These are phyloP conservation scores for Listrodromus nycthemerus DNA, from an alignment of 2,888 invertebrate genomes.

Conservation along the genomic window DNA sequence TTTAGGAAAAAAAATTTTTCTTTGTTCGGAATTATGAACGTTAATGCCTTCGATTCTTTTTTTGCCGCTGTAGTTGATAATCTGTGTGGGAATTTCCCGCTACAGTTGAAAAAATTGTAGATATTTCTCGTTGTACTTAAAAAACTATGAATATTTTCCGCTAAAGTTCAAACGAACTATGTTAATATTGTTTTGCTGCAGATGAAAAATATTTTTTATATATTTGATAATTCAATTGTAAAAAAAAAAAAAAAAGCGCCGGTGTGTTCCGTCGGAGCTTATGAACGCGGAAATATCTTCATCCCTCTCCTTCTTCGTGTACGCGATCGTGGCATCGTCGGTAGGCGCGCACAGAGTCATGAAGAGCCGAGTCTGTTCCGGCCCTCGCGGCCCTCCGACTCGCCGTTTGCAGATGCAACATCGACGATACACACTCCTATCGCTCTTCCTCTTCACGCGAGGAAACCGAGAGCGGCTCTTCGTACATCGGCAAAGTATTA, in stretches of 20 bases:
- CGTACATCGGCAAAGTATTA: slow-evolving; percentile 64
- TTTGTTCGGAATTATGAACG: too few relatives aligned
- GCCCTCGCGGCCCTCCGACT: slow-evolving; percentile 51
- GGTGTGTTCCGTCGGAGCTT: slow-evolving; percentile 43
- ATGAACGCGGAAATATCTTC: slow-evolving; percentile 62
- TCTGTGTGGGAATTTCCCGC: too few relatives aligned
- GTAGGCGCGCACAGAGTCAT: slow-evolving; percentile 22
- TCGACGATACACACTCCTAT: slow-evolving; percentile 60
- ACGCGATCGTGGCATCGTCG: slow-evolving; percentile 53
- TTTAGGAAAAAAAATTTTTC: too few relatives aligned
- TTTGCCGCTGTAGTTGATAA: too few relatives aligned
- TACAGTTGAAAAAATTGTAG: too few relatives aligned
- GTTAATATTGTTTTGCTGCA: too few relatives aligned
- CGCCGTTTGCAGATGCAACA: slow-evolving; percentile 66
- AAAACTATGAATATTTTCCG: too few relatives aligned
- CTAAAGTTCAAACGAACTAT: too few relatives aligned
- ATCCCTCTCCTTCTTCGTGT: slow-evolving; percentile 13
- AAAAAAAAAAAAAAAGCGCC: slow-evolving; percentile 30
- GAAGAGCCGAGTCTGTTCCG: slow-evolving; percentile 51
- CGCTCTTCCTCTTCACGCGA: slow-evolving; percentile 30
- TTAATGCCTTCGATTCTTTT: too few relatives aligned
- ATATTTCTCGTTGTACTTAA: too few relatives aligned
- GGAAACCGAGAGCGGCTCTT: slow-evolving; percentile 33
- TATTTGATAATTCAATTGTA: slow-evolving; percentile 61
- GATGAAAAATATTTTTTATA: too few relatives aligned